Percentiles rank a stretch among this genome's conserved stretches.
Evolutionary conservation across 2,888 invertebrate species (phyloP).

Genomic region (Argyresthia albistria): DNA sequence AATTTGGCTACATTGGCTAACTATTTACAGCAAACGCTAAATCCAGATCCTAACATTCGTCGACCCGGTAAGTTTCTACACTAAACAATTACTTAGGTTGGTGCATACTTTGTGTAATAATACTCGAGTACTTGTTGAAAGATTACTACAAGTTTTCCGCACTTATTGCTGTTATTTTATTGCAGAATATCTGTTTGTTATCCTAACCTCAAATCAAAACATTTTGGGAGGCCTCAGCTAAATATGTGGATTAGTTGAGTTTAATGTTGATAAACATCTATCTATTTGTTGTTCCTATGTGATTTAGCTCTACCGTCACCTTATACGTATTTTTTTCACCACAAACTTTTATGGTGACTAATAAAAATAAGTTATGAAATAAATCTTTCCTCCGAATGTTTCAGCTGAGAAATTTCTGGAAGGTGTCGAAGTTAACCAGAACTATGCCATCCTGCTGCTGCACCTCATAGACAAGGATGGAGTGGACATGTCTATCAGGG

Average conservation of each 20-base stretch:
- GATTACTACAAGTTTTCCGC: neutral
- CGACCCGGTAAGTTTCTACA: conserved; percentile 79
- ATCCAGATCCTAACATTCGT: conserved; percentile 84
- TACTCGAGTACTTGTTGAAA: neutral
- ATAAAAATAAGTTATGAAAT: no score
- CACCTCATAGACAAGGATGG: conserved; percentile 88
- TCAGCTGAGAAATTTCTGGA: conserved; percentile 94
- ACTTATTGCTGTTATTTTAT: no score
- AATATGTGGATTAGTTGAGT: no score
- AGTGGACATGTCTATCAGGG: conserved; percentile 84
- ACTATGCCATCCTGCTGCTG: conserved; percentile 89
- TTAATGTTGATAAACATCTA: no score
- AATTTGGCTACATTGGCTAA: conserved; percentile 86
- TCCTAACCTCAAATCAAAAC: no score
- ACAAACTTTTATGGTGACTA: neutral
- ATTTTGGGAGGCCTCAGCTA: no score
- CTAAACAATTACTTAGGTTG: neutral
- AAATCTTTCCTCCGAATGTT: conserved; percentile 14
- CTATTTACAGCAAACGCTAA: conserved; percentile 91
- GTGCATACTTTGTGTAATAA: neutral
- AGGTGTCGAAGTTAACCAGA: conserved; percentile 90
- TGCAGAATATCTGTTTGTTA: no score
- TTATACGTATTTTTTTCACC: neutral
- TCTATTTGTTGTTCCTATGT: no score
- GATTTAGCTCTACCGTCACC: no score